Evolutionary conservation across 1,140 invertebrate species (phyloP).

Genomic region (Diorhabda sublineata): DNA sequence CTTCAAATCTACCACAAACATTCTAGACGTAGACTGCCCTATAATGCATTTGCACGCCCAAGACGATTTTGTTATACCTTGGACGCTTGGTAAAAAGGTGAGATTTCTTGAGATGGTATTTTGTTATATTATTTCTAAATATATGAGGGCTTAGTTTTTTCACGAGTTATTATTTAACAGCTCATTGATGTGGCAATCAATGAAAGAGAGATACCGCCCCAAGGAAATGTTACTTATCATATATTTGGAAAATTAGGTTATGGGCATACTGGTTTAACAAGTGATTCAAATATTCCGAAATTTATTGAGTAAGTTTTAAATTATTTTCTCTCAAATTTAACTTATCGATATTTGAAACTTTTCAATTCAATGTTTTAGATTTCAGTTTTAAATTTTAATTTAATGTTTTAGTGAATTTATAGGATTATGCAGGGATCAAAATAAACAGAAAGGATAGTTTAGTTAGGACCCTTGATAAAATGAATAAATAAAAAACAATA

Average conservation of each 20-base stretch:
- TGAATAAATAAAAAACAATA: no score
- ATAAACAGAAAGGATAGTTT: slow-evolving; percentile 1
- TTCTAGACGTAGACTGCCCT: slow-evolving; percentile 63
- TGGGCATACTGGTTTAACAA: slow-evolving; percentile 28
- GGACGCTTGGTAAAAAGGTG: slow-evolving; percentile 66
- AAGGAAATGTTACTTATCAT: slow-evolving; percentile 33
- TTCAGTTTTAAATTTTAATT: background rate
- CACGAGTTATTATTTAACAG: background rate
- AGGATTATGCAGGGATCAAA: slow-evolving; percentile 1
- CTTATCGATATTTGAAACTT: background rate
- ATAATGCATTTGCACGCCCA: slow-evolving; percentile 83
- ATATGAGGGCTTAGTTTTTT: no score
- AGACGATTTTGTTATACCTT: slow-evolving; percentile 80
- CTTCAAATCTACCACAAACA: slow-evolving; percentile 67
- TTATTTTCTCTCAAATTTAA: slow-evolving; percentile 1
- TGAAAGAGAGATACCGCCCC: slow-evolving; percentile 8
- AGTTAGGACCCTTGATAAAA: no score
- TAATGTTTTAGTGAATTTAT: slow-evolving; percentile 65
- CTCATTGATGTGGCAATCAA: background rate
- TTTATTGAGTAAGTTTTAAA: slow-evolving; percentile 26
- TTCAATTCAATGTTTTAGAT: background rate
- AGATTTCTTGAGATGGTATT: background rate
- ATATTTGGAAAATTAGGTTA: slow-evolving; percentile 29
- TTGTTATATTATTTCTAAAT: no score
- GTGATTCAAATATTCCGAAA: slow-evolving; percentile 23